A percentile compares a stretch with the other conserved stretches of the same genome.
These are phyloP conservation scores for Heloderma charlesbogerti DNA, from an alignment of 2,113 vertebrate genomes.

Conservation along the genomic window DNA sequence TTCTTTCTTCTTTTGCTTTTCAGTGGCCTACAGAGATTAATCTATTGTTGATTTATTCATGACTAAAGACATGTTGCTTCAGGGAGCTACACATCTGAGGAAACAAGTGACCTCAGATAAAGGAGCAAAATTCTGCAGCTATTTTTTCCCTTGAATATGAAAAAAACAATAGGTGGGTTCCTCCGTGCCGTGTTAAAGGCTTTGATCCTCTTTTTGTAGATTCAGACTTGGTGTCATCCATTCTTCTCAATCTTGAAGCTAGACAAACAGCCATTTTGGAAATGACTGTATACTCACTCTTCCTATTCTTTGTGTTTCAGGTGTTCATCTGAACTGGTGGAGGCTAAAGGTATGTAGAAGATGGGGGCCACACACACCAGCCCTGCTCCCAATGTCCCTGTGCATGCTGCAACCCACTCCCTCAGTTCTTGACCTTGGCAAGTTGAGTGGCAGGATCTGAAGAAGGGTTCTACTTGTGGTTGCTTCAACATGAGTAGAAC, in stretches of 20 bases:
- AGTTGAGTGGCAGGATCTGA: too few species aligned
- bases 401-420: too few species aligned
- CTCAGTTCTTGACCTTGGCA: too few species aligned
- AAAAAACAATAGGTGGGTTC: conserved; percentile 39
- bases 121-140: conserved; percentile 60
- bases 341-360: too few species aligned
- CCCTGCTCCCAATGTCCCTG: too few species aligned
- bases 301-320: not conserved
- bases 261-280: not conserved
- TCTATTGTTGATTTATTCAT: conserved; percentile 70
- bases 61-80: conserved; percentile 58
- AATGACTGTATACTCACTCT: not conserved
- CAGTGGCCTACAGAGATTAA: conserved; percentile 58
- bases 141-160: conserved; percentile 53
- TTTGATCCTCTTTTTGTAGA: not conserved
- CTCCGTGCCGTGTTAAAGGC: not conserved
- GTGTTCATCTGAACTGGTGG: not conserved
- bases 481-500: too few species aligned
- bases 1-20: conserved; percentile 51
- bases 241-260: not conserved
- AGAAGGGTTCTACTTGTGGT: too few species aligned
- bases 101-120: conserved; percentile 64
- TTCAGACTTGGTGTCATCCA: too few species aligned
- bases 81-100: conserved; percentile 64
- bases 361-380: too few species aligned